A percentile compares a stretch with the other conserved stretches of the same genome.
phyloP scores from a whole-genome alignment of 1,140 invertebrate species.

The Coboldia fuscipes region DNA sequence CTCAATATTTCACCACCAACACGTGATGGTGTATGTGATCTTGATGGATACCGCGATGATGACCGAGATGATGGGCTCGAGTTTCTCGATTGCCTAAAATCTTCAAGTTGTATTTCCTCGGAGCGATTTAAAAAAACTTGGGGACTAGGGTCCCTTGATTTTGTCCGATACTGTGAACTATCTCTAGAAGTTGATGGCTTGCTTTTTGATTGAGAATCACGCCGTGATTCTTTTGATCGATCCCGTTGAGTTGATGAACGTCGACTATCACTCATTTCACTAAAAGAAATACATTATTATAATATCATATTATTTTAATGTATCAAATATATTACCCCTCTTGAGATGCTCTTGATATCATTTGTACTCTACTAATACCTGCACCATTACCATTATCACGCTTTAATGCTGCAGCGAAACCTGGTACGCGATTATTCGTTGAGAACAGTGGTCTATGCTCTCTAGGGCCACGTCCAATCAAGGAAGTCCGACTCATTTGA shows the following conservation, averaged over 20 bases:
- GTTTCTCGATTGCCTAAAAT: conserved; percentile 29
- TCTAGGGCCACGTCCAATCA: conserved; percentile 13
- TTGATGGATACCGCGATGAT: conserved; percentile 11
- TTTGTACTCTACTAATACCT: conserved; percentile 16
- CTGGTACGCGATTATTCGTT: conserved; percentile 35
- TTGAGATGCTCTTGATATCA: conserved; percentile 16
- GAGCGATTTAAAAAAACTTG: conserved; percentile 30
- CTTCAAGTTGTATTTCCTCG: conserved; percentile 69
- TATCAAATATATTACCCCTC: conserved; percentile 12
- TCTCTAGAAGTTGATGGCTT: conserved; percentile 6
- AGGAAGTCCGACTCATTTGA: conserved; percentile 3
- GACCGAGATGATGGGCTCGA: conserved; percentile 13
- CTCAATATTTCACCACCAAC: conserved; percentile 22
- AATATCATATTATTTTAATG: no score
- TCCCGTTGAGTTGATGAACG: no score
- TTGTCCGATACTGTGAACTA: conserved; percentile 12
- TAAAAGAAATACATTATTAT: no score
- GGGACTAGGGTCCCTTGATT: conserved; percentile 45
- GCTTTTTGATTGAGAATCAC: no score
- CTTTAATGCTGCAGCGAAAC: conserved; percentile 40
- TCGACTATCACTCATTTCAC: no score
- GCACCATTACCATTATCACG: conserved; percentile 23
- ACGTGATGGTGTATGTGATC: conserved; percentile 16
- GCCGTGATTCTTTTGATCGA: no score
- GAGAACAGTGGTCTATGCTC: conserved; percentile 32